phyloP scores from a whole-genome alignment of 2,797 vertebrate genomes.

The Melanotaenia pygmaea region DNA sequence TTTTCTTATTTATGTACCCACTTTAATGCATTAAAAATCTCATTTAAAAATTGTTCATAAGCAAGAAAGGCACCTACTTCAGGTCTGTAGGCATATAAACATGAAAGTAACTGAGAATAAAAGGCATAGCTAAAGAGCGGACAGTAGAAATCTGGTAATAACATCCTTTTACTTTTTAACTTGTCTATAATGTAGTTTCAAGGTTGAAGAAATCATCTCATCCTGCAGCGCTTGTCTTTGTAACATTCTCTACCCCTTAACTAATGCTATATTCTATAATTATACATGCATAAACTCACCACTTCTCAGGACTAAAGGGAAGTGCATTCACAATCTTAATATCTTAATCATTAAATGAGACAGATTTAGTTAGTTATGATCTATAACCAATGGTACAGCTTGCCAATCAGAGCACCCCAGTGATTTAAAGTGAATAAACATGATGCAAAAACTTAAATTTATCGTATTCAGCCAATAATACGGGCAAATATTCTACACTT shows the following conservation, averaged over 20 bases:
- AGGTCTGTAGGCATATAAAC: slow-evolving; percentile 29
- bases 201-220: slow-evolving; percentile 4
- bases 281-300: slow-evolving; percentile 11
- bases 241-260: background rate
- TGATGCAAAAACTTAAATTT: too few species aligned
- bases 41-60: slow-evolving; percentile 25
- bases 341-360: slow-evolving; percentile 1
- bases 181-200: background rate
- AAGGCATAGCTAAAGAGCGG: slow-evolving; percentile 15
- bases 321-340: background rate
- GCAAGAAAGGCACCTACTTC: slow-evolving; percentile 17
- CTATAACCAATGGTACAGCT: too few species aligned
- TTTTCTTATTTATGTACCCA: slow-evolving; percentile 24
- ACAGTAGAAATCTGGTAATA: slow-evolving; percentile 7
- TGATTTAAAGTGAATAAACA: too few species aligned
- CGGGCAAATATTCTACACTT: too few species aligned
- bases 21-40: slow-evolving; percentile 20
- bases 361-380: too few species aligned
- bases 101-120: slow-evolving; percentile 38
- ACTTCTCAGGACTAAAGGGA: background rate
- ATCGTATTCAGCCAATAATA: too few species aligned
- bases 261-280: slow-evolving; percentile 1
- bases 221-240: background rate
- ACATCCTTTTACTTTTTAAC: slow-evolving; percentile 17
- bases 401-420: too few species aligned